A percentile compares a stretch with the other conserved stretches of the same genome.
Evolutionary conservation across 2,113 vertebrate species (phyloP).

Genomic region (Lampris megalopsis): DNA sequence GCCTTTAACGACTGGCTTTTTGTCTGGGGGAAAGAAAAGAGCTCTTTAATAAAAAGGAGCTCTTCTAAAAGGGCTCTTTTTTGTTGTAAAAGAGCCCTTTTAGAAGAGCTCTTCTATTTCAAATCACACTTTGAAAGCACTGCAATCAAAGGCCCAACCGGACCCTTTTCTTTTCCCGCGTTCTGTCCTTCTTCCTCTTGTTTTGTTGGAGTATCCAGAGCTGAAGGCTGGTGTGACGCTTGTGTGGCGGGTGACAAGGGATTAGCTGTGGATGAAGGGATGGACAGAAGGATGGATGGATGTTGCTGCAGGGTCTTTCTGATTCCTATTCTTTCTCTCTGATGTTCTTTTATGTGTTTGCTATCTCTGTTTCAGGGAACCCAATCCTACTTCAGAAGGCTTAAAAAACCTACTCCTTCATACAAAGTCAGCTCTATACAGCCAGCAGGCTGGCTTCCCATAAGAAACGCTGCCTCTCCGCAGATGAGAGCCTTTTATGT

Average conservation of each 20-base stretch:
- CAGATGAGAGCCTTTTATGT: conserved; percentile 33
- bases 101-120: conserved; percentile 11
- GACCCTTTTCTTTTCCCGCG: conserved; percentile 16
- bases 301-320: conserved; percentile 16
- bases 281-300: conserved; percentile 12
- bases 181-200: conserved; percentile 21
- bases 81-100: too few relatives aligned
- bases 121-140: conserved; percentile 37
- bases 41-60: too few relatives aligned
- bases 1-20: neutral
- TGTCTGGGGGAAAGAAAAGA: neutral
- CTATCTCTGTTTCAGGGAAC: conserved; percentile 16
- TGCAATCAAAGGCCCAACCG: conserved; percentile 39
- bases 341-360: neutral
- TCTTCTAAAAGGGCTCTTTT: too few relatives aligned
- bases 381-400: conserved; percentile 46
- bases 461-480: conserved; percentile 15
- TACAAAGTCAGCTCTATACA: conserved; percentile 11
- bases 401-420: conserved; percentile 39
- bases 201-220: conserved; percentile 23
- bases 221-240: conserved; percentile 26
- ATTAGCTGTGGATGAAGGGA: conserved; percentile 37
- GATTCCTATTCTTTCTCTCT: neutral
- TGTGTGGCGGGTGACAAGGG: conserved; percentile 12
- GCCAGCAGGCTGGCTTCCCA: neutral